A percentile compares a stretch with the other conserved stretches of the same genome.
These are phyloP conservation scores for Drosophila varians DNA, from an alignment of 1,140 invertebrate species.

Conservation along the genomic window DNA sequence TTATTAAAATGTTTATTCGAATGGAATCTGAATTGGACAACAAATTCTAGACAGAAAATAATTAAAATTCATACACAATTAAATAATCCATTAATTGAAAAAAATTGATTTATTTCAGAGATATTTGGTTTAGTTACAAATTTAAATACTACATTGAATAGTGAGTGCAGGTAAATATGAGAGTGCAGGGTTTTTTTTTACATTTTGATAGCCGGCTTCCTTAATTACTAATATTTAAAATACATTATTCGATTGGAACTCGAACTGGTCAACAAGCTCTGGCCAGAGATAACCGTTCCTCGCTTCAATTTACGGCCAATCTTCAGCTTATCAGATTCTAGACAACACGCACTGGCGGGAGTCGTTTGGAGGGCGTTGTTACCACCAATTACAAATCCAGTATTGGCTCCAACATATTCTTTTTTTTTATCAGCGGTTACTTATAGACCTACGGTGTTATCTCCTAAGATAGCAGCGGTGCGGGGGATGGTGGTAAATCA, in stretches of 20 bases:
- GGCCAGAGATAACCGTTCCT: background rate
- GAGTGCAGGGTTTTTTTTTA: background rate
- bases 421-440: too few species aligned
- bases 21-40: too few species aligned
- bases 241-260: background rate
- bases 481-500: background rate
- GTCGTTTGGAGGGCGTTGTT: background rate
- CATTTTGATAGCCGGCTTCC: background rate
- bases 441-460: background rate
- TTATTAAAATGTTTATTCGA: too few species aligned
- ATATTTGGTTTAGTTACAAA: too few species aligned
- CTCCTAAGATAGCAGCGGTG: background rate
- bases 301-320: background rate
- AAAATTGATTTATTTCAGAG: background rate
- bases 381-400: too few species aligned
- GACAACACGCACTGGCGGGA: background rate
- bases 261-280: background rate
- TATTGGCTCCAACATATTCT: too few species aligned
- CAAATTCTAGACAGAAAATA: background rate
- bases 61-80: background rate
- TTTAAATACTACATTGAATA: too few species aligned
- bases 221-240: background rate
- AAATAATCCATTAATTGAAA: background rate
- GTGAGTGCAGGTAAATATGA: too few species aligned
- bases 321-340: background rate